A percentile compares a stretch with the other conserved stretches of the same genome.
Conservation (phyloP, 2,113 vertebrate genomes). For the Pteruthius melanotis region DNA sequence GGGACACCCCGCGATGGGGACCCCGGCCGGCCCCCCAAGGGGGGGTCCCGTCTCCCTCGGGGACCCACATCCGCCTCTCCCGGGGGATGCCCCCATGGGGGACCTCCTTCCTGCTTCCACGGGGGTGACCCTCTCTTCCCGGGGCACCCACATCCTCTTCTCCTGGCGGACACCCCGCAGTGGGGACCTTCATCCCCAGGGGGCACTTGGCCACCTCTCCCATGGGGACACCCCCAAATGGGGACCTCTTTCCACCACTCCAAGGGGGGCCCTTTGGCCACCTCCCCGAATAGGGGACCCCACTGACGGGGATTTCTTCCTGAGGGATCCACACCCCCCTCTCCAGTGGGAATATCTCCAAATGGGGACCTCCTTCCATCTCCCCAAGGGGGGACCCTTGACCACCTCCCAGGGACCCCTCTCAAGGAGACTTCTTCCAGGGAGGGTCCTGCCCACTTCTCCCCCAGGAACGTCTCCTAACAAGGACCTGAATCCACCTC, state of each 20-base stretch:
- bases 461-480: background rate
- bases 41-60: background rate
- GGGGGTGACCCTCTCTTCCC: background rate
- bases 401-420: background rate
- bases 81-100: background rate
- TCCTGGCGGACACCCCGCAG: too few relatives aligned
- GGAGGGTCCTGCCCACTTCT: background rate
- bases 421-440: background rate
- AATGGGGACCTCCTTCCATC: background rate
- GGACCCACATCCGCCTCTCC: background rate
- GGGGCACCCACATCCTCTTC: too few relatives aligned
- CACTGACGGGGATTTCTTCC: too few relatives aligned
- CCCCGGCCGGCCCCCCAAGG: too few relatives aligned
- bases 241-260: background rate
- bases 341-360: background rate
- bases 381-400: background rate
- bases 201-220: background rate
- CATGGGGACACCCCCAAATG: background rate
- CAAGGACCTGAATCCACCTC: rapidly evolving
- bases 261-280: rapidly evolving
- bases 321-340: background rate
- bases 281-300: rapidly evolving
- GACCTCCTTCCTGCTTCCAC: too few relatives aligned
- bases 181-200: background rate
- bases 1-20: rapidly evolving